Conservation (phyloP, 2,888 invertebrate species). For the Rhagonycha fulva region DNA sequence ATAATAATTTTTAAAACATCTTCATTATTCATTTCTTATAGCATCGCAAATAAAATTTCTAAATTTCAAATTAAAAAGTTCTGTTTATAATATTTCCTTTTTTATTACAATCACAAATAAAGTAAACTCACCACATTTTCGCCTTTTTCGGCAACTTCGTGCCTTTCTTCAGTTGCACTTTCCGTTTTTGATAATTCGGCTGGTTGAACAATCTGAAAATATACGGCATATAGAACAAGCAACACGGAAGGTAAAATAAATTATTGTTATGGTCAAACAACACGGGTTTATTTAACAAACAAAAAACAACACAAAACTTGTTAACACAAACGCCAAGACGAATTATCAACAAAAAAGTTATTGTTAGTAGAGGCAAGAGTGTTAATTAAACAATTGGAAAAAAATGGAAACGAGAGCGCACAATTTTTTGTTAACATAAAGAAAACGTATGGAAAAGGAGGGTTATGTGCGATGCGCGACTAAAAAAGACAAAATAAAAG, state of each 20-base stretch:
- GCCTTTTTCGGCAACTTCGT: slow-evolving; percentile 32
- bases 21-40: no score
- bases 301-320: neutral
- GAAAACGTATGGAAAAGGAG: neutral
- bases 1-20: no score
- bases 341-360: neutral
- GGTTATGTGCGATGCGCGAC: neutral
- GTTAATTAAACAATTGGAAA: slow-evolving; percentile 34
- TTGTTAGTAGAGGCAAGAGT: neutral
- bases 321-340: neutral
- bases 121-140: slow-evolving; percentile 33
- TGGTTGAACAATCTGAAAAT: slow-evolving; percentile 34
- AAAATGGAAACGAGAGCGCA: slow-evolving; percentile 27
- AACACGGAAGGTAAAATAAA: neutral
- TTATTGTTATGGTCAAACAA: neutral
- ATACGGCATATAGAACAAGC: neutral
- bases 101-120: no score
- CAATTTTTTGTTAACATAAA: slow-evolving; percentile 36
- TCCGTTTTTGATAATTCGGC: slow-evolving; percentile 33
- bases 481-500: slow-evolving; percentile 35
- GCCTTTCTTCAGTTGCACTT: slow-evolving; percentile 37
- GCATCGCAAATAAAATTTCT: no score
- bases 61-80: no score
- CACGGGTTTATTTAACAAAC: neutral
- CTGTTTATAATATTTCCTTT: neutral